A percentile compares a stretch with the other conserved stretches of the same genome.
Conservation (phyloP, 2,113 vertebrate species). For the Puntigrus tetrazona region DNA sequence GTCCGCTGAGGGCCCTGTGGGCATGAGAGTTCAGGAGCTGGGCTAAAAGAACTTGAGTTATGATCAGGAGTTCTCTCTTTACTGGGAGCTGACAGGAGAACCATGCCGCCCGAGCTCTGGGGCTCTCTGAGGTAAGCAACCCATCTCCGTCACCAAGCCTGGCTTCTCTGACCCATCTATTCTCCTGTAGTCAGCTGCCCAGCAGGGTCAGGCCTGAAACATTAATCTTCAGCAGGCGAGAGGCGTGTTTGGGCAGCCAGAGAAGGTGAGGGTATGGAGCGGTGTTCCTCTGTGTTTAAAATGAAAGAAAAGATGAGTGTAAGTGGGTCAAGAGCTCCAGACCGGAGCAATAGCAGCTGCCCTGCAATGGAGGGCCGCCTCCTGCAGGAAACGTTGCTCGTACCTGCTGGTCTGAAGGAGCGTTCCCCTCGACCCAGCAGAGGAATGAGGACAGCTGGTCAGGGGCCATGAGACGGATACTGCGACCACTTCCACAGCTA, state of each 20-base stretch:
- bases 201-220: conserved; percentile 72
- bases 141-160: conserved; percentile 52
- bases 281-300: conserved; percentile 57
- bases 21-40: conserved; percentile 66
- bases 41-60: conserved; percentile 71
- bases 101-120: conserved; percentile 44
- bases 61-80: conserved; percentile 57
- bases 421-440: conserved; percentile 24
- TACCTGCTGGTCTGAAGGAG: conserved; percentile 51
- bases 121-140: conserved; percentile 51
- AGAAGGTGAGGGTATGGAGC: conserved; percentile 53
- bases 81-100: conserved; percentile 48
- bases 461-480: conserved; percentile 60
- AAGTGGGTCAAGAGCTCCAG: conserved; percentile 77
- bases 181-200: conserved; percentile 67
- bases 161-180: conserved; percentile 63
- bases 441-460: conserved; percentile 68
- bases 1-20: conserved; percentile 69
- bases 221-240: conserved; percentile 73
- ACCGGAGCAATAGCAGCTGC: conserved; percentile 77
- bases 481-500: conserved; percentile 40
- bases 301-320: conserved; percentile 64
- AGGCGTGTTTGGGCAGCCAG: conserved; percentile 15
- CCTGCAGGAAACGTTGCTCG: conserved; percentile 54
- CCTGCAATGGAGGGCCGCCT: conserved; percentile 51